These are phyloP conservation scores for Trachelus stipa DNA, from an alignment of 2,888 invertebrate species.

Conservation along the genomic window DNA sequence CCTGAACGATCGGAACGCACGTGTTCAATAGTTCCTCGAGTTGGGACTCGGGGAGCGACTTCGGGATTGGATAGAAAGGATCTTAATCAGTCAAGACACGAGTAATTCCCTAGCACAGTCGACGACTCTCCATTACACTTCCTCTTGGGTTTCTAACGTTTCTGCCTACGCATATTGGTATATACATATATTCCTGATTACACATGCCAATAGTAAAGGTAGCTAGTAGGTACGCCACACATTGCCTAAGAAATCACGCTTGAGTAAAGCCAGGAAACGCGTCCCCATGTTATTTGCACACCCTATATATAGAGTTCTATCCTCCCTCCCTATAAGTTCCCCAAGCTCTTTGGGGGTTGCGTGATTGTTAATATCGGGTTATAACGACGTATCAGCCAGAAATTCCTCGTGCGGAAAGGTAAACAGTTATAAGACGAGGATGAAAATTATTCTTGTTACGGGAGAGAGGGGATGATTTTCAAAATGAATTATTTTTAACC, in stretches of 20 bases:
- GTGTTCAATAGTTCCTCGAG: background rate
- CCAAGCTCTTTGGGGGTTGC: background rate
- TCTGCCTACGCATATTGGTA: background rate
- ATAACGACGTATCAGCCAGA: conserved; percentile 7
- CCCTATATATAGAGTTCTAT: background rate
- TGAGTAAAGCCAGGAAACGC: conserved; percentile 2
- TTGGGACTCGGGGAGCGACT: background rate
- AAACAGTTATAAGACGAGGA: background rate
- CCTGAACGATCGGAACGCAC: background rate
- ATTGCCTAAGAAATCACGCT: conserved; percentile 18
- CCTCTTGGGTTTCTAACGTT: background rate
- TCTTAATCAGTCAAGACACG: background rate
- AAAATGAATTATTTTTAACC: background rate
- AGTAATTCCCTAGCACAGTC: background rate
- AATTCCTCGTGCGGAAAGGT: background rate
- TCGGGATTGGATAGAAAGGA: background rate
- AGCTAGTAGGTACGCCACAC: background rate
- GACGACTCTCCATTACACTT: background rate
- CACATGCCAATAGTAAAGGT: background rate
- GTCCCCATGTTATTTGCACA: conserved; percentile 8
- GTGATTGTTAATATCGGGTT: conserved; percentile 13
- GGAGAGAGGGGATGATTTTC: background rate
- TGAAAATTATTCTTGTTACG: background rate
- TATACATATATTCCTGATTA: background rate
- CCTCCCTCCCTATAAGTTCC: background rate